Evolutionary conservation across 2,113 vertebrate species (phyloP), one percentile per base, ranked within the genome.

Genomic region (Amblyopsis rosae): DNA sequence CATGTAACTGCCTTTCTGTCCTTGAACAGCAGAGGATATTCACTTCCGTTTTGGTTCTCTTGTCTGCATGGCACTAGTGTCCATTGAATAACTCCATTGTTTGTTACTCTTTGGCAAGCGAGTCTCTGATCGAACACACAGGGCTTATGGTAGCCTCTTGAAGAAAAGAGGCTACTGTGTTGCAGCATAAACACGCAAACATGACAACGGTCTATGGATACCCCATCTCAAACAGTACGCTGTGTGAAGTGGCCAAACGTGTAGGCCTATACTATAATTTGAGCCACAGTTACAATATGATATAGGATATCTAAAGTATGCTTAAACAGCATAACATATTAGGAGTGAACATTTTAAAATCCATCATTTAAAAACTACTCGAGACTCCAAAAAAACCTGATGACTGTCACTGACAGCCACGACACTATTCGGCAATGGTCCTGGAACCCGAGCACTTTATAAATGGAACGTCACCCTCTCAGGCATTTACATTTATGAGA

Each of bases 381-480:
- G 35, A 8, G 6, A 8, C 35, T 41, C 5, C 35, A 41, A 41
- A 1, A 5, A 1, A 41, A 26, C 26, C 26, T 26, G 26, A 2
- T 26, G 26, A 26, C 26, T 26, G 26, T 26, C 35, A 41, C 35
- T 41, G 35, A 41, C 35, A 41, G 6, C 35, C 35, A 41, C 35
- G 6, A 8, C 35, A 41, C 35, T 41, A 41, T 5, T 41, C 7
- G 35, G 35, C 35, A 41, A 50, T 47, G 53, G 15, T n/a, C 11
- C 48, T 47, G 3, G 26, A 1, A 26, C 26, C 26, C 26, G 26
- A 26, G n/a, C 10, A 6, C 19, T 0, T 69, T 79, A 81, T 63
- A 86, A 82, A 75, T 81, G 17, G 76, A 75, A 64, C 54, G 1
- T 1, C 59, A 56, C 68, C 65, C 69, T 62, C 17, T 56, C 15